phyloP scores from a whole-genome alignment of 2,113 vertebrate species.

The Nyctereutes procyonoides region DNA sequence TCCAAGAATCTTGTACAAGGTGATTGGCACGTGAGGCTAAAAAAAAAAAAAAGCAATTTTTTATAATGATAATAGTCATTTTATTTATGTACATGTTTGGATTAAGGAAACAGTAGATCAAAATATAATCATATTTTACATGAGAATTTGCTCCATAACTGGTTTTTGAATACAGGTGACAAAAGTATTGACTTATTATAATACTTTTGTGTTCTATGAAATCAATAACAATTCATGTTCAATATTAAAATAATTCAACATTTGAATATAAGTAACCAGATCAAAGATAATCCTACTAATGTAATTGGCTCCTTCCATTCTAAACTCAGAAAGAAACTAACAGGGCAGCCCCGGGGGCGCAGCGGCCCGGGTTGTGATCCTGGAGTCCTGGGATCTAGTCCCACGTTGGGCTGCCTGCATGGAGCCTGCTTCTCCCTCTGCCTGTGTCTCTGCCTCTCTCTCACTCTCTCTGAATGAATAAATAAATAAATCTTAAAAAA shows the following conservation, averaged over 20 bases:
- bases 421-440: too few relatives aligned
- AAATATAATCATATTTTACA: not conserved
- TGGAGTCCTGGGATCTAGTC: too few relatives aligned
- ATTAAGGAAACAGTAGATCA: not conserved
- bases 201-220: not conserved
- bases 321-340: not conserved
- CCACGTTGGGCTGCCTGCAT: too few relatives aligned
- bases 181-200: not conserved
- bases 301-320: not conserved
- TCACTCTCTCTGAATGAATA: too few relatives aligned
- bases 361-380: too few relatives aligned
- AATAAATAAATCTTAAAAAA: too few relatives aligned
- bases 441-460: too few relatives aligned
- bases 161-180: not conserved
- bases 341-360: too few relatives aligned
- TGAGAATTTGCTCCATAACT: not conserved
- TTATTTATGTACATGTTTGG: not conserved
- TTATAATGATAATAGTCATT: not conserved
- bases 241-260: slow-evolving; percentile 22
- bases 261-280: not conserved
- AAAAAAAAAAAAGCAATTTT: not conserved
- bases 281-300: not conserved
- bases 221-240: not conserved
- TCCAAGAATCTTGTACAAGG: not conserved
- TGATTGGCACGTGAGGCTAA: not conserved